Percentiles rank a stretch among this genome's conserved stretches.
Conservation (phyloP, 1,140 invertebrate genomes). For the Papilio helenus region DNA sequence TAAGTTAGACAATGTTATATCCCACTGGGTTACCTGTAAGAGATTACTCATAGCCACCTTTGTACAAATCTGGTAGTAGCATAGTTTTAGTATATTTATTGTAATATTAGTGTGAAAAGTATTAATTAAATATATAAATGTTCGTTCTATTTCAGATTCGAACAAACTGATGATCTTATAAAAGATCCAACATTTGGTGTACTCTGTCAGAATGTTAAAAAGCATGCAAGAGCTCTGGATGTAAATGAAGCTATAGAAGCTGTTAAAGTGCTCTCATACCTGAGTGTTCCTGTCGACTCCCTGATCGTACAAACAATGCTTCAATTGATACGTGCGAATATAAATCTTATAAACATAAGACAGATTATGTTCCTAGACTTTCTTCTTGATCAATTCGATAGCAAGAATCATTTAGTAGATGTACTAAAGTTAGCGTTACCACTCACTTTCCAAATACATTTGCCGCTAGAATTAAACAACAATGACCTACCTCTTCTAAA, state of each 20-base stretch:
- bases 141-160: slow-evolving; percentile 46
- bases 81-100: too few species aligned
- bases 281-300: slow-evolving; percentile 83
- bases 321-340: slow-evolving; percentile 84
- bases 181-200: slow-evolving; percentile 67
- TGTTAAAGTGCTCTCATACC: slow-evolving; percentile 83
- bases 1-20: too few species aligned
- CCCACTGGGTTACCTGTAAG: too few species aligned
- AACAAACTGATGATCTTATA: slow-evolving; percentile 56
- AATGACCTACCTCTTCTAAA: slow-evolving; percentile 78
- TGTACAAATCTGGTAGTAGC: too few species aligned
- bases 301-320: slow-evolving; percentile 85
- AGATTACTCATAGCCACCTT: too few species aligned
- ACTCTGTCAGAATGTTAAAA: slow-evolving; percentile 80
- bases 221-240: slow-evolving; percentile 80
- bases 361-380: slow-evolving; percentile 86
- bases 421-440: slow-evolving; percentile 85
- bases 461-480: slow-evolving; percentile 82
- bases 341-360: slow-evolving; percentile 84
- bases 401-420: slow-evolving; percentile 83
- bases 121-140: too few species aligned
- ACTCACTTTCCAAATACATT: slow-evolving; percentile 84
- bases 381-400: slow-evolving; percentile 74
- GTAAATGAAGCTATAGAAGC: slow-evolving; percentile 82
- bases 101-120: too few species aligned